A percentile compares a stretch with the other conserved stretches of the same genome.
Conservation (phyloP, 2,113 vertebrate species). For the Oncorhynchus mykiss region DNA sequence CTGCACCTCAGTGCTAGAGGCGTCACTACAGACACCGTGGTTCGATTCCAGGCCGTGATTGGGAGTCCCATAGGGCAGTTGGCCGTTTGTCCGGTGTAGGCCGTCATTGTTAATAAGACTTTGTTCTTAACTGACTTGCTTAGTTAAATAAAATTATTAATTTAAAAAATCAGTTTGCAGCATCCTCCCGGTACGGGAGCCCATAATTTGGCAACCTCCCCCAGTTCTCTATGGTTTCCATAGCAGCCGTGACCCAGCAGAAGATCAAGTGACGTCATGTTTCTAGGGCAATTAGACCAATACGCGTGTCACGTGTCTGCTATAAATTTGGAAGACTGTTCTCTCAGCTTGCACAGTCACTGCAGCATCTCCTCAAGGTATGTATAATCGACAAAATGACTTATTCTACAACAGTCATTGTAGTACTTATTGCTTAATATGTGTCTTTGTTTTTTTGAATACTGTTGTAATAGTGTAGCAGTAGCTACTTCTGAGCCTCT, state of each 20-base stretch:
- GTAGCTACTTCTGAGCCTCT: too few relatives aligned
- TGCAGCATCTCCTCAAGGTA: conserved; percentile 30
- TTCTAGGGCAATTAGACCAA: conserved; percentile 28
- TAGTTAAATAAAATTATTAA: too few relatives aligned
- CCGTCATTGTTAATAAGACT: too few relatives aligned
- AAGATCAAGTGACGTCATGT: conserved; percentile 25
- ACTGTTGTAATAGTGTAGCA: too few relatives aligned
- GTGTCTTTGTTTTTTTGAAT: too few relatives aligned
- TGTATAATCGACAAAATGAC: neutral
- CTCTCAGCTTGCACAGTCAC: conserved; percentile 5
- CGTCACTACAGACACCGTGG: too few relatives aligned
- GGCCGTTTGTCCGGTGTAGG: too few relatives aligned
- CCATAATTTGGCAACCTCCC: neutral
- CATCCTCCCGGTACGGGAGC: neutral
- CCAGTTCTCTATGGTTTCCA: conserved; percentile 12
- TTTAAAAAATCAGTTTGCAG: neutral
- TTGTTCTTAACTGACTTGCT: too few relatives aligned
- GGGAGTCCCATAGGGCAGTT: too few relatives aligned
- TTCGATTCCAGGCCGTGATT: too few relatives aligned
- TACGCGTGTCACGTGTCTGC: conserved; percentile 13
- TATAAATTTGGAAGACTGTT: conserved; percentile 29
- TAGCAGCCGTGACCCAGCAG: conserved; percentile 19
- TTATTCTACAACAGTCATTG: neutral
- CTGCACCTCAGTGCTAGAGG: too few relatives aligned
- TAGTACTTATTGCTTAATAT: too few relatives aligned